A percentile compares a stretch with the other conserved stretches of the same genome.
These are phyloP conservation scores for Lutraria rhynchaena DNA, from an alignment of 1,140 invertebrate genomes.

Conservation along the genomic window DNA sequence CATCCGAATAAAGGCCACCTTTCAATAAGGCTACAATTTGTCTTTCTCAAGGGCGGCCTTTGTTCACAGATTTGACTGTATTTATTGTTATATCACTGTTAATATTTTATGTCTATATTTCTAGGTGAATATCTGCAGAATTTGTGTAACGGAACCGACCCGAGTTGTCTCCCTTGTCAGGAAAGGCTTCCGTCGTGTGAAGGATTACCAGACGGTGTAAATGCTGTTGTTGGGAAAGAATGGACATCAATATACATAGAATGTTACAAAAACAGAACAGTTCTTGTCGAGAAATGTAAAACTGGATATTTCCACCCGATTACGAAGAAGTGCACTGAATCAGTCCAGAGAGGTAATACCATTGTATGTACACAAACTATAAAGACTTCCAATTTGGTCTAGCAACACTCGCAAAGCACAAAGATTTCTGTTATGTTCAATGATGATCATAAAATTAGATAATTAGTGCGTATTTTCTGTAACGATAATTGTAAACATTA, in stretches of 20 bases:
- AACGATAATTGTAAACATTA: too few species aligned
- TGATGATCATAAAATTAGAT: too few species aligned
- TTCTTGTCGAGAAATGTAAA: conserved; percentile 53
- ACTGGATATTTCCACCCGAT: conserved; percentile 58
- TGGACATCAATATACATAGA: conserved; percentile 47
- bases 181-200: conserved; percentile 60
- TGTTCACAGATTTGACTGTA: too few species aligned
- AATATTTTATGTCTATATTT: too few species aligned
- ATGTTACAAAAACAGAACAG: conserved; percentile 59
- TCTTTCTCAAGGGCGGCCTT: too few species aligned
- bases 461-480: too few species aligned
- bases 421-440: conserved; percentile 44
- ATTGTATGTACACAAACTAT: neutral
- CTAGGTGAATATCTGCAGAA: conserved; percentile 65
- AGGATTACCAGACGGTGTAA: conserved; percentile 47
- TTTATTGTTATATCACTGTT: too few species aligned
- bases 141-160: conserved; percentile 45
- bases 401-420: neutral
- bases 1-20: too few species aligned
- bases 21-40: too few species aligned
- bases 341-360: conserved; percentile 52
- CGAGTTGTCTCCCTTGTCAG: conserved; percentile 58
- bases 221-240: conserved; percentile 28
- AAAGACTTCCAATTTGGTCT: too few species aligned
- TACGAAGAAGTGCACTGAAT: conserved; percentile 37